A percentile compares a stretch with the other conserved stretches of the same genome.
These are phyloP conservation scores for Cabera pusaria DNA, from an alignment of 2,888 invertebrate species.

Conservation along the genomic window DNA sequence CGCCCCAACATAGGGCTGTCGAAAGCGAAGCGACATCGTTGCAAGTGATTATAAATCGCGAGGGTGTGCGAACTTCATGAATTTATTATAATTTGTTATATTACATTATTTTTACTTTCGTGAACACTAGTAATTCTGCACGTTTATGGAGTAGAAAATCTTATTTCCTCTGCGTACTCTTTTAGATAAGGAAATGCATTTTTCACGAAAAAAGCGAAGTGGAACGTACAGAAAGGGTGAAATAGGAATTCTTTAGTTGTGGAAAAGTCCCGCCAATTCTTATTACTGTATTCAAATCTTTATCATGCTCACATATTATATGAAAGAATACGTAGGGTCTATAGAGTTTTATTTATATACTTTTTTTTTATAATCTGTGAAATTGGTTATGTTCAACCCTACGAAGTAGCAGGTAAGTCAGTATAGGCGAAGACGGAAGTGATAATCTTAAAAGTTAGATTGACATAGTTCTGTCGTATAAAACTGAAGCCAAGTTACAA, in stretches of 20 bases:
- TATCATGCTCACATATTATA: no score
- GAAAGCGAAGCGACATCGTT: conserved; percentile 31
- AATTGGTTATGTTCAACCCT: conserved; percentile 44
- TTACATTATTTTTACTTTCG: conserved; percentile 33
- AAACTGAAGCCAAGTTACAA: conserved; percentile 69
- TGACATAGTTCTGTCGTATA: conserved; percentile 76
- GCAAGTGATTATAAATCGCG: conserved; percentile 37
- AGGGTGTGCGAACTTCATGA: conserved; percentile 35
- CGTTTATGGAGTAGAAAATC: conserved; percentile 35
- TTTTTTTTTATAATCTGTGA: no score
- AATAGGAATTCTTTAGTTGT: conserved; percentile 8
- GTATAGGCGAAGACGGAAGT: conserved; percentile 68
- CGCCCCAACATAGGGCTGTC: conserved; percentile 28
- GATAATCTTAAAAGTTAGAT: conserved; percentile 81
- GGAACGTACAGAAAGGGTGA: conserved; percentile 5
- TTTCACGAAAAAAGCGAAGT: conserved; percentile 16
- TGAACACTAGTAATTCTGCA: conserved; percentile 30
- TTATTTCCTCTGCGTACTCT: conserved; percentile 22
- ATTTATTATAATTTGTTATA: conserved; percentile 38
- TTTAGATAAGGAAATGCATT: conserved; percentile 28
- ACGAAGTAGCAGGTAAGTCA: conserved; percentile 59
- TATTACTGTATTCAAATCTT: no score
- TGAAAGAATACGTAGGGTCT: no score
- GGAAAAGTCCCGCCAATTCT: no score
- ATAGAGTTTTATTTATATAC: no score